Conservation (phyloP, 2,113 vertebrate genomes). For the Pithys albifrons region DNA sequence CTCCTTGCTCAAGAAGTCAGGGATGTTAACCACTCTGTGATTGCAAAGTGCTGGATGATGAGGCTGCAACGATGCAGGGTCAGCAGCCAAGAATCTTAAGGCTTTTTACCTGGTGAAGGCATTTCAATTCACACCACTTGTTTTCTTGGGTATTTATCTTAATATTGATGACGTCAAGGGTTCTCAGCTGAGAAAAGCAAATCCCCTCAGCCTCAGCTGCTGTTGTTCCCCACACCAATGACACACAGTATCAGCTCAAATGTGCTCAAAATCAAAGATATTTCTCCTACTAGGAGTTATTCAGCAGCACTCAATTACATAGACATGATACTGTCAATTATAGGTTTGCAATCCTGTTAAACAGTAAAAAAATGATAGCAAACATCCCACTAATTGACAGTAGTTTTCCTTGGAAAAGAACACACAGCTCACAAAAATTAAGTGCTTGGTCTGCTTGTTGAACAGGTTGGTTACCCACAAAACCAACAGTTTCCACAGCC, state of each 20-base stretch:
- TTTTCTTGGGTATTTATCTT: not conserved
- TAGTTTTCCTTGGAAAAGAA: slow-evolving; percentile 19
- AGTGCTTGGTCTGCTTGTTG: slow-evolving; percentile 17
- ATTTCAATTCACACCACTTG: not conserved
- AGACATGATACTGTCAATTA: not conserved
- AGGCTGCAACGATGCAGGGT: not conserved
- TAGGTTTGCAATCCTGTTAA: not conserved
- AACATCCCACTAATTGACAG: not conserved
- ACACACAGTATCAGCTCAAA: not conserved
- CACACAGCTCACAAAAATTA: slow-evolving; percentile 32
- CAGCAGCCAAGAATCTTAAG: not conserved
- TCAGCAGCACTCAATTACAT: not conserved
- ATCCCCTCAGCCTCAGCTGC: not conserved
- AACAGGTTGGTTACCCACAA: slow-evolving; percentile 61
- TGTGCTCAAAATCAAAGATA: not conserved
- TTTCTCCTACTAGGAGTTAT: not conserved
- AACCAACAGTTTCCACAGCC: slow-evolving; percentile 37
- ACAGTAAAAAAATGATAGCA: not conserved
- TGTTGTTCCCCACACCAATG: not conserved
- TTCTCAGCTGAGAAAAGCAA: not conserved
- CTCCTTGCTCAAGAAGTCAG: not conserved
- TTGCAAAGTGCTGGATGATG: not conserved
- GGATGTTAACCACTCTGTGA: not conserved
- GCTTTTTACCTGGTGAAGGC: not conserved
- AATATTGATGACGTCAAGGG: not conserved